phyloP scores from a whole-genome alignment of 2,888 invertebrate species.

The Aphodius granarius region DNA sequence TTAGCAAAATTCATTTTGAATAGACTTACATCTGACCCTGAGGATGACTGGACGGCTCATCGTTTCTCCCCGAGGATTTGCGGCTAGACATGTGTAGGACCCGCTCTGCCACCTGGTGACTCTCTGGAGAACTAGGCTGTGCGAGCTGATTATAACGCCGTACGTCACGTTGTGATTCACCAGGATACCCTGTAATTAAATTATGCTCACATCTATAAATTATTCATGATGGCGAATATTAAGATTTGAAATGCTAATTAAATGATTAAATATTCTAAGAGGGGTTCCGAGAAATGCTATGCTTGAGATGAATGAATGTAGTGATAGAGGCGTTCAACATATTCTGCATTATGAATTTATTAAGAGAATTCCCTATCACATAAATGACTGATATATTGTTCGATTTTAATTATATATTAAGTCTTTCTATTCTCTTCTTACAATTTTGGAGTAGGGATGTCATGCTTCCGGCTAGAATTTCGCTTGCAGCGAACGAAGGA shows the following conservation, averaged over 20 bases:
- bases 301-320: no score
- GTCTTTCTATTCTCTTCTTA: no score
- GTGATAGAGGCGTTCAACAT: no score
- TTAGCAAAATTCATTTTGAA: background rate
- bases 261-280: conserved; percentile 6
- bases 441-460: no score
- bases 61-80: conserved; percentile 81
- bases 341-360: no score
- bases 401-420: no score
- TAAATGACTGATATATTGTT: no score
- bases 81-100: conserved; percentile 81
- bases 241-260: conserved; percentile 26
- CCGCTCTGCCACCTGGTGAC: conserved; percentile 82
- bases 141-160: conserved; percentile 85
- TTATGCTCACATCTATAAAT: conserved; percentile 26
- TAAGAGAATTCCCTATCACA: no score
- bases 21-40: conserved; percentile 80
- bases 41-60: conserved; percentile 75
- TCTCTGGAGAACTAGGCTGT: conserved; percentile 83
- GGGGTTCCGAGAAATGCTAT: no score
- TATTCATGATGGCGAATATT: conserved; percentile 25
- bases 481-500: background rate
- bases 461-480: background rate
- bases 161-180: conserved; percentile 81
- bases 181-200: conserved; percentile 64